Evolutionary conservation across 1,140 invertebrate species (phyloP), one percentile per base, ranked within the genome.

Genomic region (Piezodorus guildinii): DNA sequence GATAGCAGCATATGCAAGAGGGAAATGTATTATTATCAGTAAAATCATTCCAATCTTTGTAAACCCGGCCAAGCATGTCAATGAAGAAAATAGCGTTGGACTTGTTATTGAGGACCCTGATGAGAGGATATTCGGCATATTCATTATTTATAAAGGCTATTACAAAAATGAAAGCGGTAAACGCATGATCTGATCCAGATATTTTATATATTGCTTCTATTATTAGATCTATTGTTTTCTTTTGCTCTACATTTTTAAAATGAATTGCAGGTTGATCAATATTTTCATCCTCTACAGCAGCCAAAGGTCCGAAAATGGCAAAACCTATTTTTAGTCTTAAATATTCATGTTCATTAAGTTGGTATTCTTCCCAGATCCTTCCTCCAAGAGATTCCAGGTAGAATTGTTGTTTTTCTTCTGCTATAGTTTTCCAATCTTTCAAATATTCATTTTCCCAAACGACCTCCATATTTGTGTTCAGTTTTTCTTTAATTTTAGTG

Each of bases 241-340:
- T 19, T 19, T 49, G 46, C 17, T 49, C 46, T 49, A 5, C 10
- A 6, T 6, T 5, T 49, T 49, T 19, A 8, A 39, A 39, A 10
- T 39, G 34, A 39, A 39, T 8, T 1, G 2, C 10, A 8, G 46
- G 46, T 10, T 19, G 10, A 12, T 49, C 46, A 9, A 49, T 19
- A n/a, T 17, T 21, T 23, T 56, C 52, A 56, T 25, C 23, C 3
- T 56, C 52, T 3, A 56, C 52, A 56, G 25, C 23, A 16, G 15
- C 23, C 12, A 8, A 23, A 23, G 52, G 52, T 23, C 52, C 52
- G 15, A 23, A 56, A 25, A 56, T 21, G 23, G 17, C 23, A 56
- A 56, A 56, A 23, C 52, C 52, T 56, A 56, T 25, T 56, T 56
- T 56, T 16, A 56, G 5, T 25, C 23, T 21, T 56, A 56, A 56